Percentiles rank a stretch among this genome's conserved stretches.
Evolutionary conservation across 1,140 invertebrate genomes (phyloP).

Genomic region (Muscidifurax raptorellus): DNA sequence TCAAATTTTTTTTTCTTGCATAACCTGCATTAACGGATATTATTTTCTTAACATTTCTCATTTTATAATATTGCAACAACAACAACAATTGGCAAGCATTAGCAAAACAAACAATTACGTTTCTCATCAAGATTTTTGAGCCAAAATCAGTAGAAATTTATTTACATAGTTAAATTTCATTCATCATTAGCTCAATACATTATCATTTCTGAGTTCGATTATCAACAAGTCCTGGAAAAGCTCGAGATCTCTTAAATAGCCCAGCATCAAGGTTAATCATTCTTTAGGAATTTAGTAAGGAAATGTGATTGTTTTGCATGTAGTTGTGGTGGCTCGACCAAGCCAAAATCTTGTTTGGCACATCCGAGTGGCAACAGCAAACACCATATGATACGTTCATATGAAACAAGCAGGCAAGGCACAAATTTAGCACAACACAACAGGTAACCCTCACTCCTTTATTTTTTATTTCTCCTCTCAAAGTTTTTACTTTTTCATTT

Average conservation of each 20-base stretch:
- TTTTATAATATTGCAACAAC: constrained; percentile 4
- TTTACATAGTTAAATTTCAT: constrained; percentile 54
- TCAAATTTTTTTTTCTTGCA: background rate
- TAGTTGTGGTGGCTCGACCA: constrained; percentile 81
- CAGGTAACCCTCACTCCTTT: constrained; percentile 72
- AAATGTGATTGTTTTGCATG: constrained; percentile 76
- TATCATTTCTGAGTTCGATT: constrained; percentile 50
- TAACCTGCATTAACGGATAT: background rate
- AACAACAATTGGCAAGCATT: background rate
- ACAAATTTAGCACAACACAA: constrained; percentile 74
- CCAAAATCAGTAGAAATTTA: constrained; percentile 49
- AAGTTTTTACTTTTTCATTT: constrained; percentile 57
- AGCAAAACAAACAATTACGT: background rate
- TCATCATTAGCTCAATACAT: constrained; percentile 48
- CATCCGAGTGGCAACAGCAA: constrained; percentile 79
- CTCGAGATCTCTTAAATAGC: constrained; percentile 44
- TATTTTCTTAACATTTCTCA: background rate
- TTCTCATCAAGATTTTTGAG: constrained; percentile 36
- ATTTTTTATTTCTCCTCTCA: constrained; percentile 47
- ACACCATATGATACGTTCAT: constrained; percentile 75
- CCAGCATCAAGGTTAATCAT: constrained; percentile 46
- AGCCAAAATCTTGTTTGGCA: constrained; percentile 86
- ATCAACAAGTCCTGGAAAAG: constrained; percentile 45
- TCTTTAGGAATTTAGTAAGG: constrained; percentile 66
- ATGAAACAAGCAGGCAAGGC: constrained; percentile 75